These are phyloP conservation scores for Falco naumanni DNA, from an alignment of 2,797 vertebrate species.

Conservation along the genomic window DNA sequence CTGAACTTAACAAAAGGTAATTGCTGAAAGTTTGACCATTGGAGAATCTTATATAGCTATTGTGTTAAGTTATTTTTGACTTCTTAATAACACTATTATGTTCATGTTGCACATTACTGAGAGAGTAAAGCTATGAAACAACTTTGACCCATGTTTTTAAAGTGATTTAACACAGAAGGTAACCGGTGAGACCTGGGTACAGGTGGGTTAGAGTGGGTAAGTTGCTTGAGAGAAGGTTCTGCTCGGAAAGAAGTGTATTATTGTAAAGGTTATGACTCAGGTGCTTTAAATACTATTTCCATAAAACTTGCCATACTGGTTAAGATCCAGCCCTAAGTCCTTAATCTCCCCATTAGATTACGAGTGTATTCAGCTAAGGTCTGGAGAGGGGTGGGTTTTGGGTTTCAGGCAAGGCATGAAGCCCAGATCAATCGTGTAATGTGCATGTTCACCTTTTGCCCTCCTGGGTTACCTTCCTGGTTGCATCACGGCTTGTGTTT, in stretches of 20 bases:
- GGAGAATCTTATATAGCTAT: slow-evolving; percentile 72
- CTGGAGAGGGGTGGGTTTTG: not conserved
- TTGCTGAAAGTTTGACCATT: slow-evolving; percentile 73
- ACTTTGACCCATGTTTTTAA: slow-evolving; percentile 58
- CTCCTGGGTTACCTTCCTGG: not conserved
- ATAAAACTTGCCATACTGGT: not conserved
- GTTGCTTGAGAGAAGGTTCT: not conserved
- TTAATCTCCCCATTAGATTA: not conserved
- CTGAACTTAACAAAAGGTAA: slow-evolving; percentile 73
- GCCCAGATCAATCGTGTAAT: not conserved
- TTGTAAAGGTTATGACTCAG: not conserved
- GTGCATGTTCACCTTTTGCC: not conserved
- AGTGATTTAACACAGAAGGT: slow-evolving; percentile 18
- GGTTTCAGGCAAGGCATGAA: not conserved
- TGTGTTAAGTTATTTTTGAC: slow-evolving; percentile 81
- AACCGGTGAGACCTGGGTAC: not conserved
- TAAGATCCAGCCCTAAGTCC: not conserved
- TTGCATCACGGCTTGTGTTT: not conserved
- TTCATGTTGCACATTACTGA: slow-evolving; percentile 80
- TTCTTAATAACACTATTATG: slow-evolving; percentile 80
- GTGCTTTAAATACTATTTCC: not conserved
- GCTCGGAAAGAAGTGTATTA: not conserved
- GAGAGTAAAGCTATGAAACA: slow-evolving; percentile 81
- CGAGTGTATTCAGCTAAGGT: not conserved
- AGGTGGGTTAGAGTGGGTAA: not conserved